phyloP scores from a whole-genome alignment of 1,140 invertebrate species.

The Galendromus occidentalis region DNA sequence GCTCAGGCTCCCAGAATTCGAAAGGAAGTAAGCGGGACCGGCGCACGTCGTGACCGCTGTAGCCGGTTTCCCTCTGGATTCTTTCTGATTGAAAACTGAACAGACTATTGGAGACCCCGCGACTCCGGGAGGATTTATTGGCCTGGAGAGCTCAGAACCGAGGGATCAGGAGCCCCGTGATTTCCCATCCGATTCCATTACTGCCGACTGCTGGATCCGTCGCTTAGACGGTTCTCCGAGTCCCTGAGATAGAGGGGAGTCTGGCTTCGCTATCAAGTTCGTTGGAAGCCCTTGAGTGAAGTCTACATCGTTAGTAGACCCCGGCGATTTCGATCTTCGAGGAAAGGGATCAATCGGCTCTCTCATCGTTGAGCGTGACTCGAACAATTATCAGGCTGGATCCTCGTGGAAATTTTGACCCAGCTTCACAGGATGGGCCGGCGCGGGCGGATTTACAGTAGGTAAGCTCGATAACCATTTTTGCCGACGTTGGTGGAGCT shows the following conservation, averaged over 20 bases:
- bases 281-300: background rate
- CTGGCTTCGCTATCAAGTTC: background rate
- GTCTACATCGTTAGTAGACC: background rate
- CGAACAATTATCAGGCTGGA: background rate
- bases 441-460: background rate
- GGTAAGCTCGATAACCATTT: background rate
- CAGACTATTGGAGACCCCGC: no score
- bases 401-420: background rate
- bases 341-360: background rate
- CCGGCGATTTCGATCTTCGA: background rate
- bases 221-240: background rate
- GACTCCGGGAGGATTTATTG: no score
- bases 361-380: background rate
- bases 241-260: background rate
- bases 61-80: no score
- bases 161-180: no score
- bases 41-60: no score
- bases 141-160: no score
- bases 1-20: no score
- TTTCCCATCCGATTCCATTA: no score
- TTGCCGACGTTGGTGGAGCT: background rate
- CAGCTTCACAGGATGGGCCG: no score
- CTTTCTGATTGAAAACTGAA: no score
- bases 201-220: no score
- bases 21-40: no score